Conservation (phyloP, 2,113 vertebrate genomes). For the Nothoprocta perdicaria region DNA sequence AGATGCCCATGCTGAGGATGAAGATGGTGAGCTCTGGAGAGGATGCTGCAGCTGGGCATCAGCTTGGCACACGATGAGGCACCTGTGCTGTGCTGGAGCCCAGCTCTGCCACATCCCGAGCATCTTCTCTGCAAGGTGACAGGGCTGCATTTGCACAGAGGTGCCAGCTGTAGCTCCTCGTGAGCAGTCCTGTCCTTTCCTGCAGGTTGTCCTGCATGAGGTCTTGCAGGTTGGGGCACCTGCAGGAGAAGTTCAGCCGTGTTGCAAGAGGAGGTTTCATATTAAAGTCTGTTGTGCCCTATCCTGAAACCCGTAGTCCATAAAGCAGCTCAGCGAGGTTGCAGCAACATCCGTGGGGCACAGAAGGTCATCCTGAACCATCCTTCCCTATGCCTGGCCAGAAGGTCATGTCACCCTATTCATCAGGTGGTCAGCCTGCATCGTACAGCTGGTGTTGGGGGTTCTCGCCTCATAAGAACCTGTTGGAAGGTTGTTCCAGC, state of each 20-base stretch:
- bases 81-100: too few relatives aligned
- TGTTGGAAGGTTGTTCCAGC: background rate
- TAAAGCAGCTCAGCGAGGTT: background rate
- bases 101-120: background rate
- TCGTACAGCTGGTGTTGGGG: background rate
- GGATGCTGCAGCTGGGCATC: background rate
- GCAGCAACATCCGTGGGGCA: background rate
- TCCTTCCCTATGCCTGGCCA: rapidly evolving
- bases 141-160: background rate
- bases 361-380: background rate
- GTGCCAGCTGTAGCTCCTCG: background rate
- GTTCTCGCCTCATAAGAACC: background rate
- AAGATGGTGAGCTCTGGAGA: background rate
- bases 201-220: background rate
- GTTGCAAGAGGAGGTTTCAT: background rate
- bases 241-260: background rate
- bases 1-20: background rate
- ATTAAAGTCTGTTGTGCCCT: background rate
- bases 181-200: slow-evolving; percentile 27
- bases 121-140: background rate
- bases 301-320: background rate
- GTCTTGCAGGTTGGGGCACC: background rate
- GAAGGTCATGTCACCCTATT: rapidly evolving
- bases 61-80: background rate
- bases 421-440: background rate